Evolutionary conservation across 2,888 invertebrate genomes (phyloP), one percentile per base, ranked within the genome.

Genomic region (Adelphocoris suturalis): DNA sequence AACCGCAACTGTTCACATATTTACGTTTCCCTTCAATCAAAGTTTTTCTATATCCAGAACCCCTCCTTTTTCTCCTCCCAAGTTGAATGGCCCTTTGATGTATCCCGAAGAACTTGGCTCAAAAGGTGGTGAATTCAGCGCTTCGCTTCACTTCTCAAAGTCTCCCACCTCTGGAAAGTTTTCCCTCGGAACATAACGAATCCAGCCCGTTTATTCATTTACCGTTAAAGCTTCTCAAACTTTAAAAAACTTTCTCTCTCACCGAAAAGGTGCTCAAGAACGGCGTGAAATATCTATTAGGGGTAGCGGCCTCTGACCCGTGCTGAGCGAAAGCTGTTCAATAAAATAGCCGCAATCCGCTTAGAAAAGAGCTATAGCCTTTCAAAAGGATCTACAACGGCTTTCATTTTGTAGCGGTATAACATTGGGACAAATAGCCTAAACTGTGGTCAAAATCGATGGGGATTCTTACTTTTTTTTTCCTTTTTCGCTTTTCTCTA

Each of bases 11-110:
- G 61, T 19, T 61, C 61, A 61, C 19, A 19, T 61, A 61, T 61
- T 61, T 61, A 19, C 14, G n/a, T 61, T 61, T 19, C 61, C 61
- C 61, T 61, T 61, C 61, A 61, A 61, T 61, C 61, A 61, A 61
- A 61, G 61, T 61, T 19, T 61, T 61, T 61, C 19, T 61, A 19
- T 61, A 19, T 61, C 19, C 16, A 61, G 61, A 52, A 61, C 61
- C n/a, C 52, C 3, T 16, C 13, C 61, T 19, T 61, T 61, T 61
- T 61, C 61, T 61, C 61, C n/a, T 9, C 48, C 47, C 48, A 81
- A 81, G 48, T 81, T 81, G 81, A 81, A 81, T 81, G 81, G 81
- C 47, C 48, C 81, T 81, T 81, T 81, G 81, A 81, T 81, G 81
- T 81, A 81, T 16, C 76, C 80, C 47, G 48, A 16, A 61, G 48